Evolutionary conservation across 2,113 vertebrate species (phyloP).

Genomic region (Rhineura floridana): DNA sequence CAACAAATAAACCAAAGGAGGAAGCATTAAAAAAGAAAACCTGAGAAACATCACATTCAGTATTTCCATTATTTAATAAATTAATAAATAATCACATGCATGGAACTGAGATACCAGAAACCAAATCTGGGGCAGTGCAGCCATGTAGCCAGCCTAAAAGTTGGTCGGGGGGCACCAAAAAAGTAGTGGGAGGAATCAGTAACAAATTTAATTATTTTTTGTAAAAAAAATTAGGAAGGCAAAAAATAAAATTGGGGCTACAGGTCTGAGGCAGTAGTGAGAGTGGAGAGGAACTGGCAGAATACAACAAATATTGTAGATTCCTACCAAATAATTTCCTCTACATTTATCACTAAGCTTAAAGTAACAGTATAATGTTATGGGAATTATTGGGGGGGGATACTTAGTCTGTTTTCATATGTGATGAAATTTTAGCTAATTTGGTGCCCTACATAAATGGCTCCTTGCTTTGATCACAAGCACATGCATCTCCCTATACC

Average conservation of each 20-base stretch:
- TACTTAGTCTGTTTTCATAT: neutral
- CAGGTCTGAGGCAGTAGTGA: too few species aligned
- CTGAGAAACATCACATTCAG: neutral
- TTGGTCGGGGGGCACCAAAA: too few species aligned
- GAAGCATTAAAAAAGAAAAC: neutral
- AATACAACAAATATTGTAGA: neutral
- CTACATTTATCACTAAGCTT: neutral
- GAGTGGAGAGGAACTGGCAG: neutral
- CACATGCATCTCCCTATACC: neutral
- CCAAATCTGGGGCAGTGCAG: too few species aligned
- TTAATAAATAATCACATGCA: too few species aligned
- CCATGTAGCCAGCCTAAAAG: too few species aligned
- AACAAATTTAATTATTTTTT: too few species aligned
- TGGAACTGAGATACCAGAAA: neutral
- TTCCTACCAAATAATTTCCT: neutral
- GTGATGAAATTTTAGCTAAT: neutral
- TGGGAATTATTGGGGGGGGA: neutral
- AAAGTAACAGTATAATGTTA: neutral
- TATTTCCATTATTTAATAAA: neutral
- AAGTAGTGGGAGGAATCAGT: too few species aligned
- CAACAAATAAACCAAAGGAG: neutral
- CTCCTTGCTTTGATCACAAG: neutral
- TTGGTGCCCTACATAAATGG: neutral
- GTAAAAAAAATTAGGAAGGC: too few species aligned
- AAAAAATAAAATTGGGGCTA: too few species aligned